Percentiles rank a stretch among this genome's conserved stretches.
Conservation (phyloP, 2,113 vertebrate species). For the Turdus rufiventris region DNA sequence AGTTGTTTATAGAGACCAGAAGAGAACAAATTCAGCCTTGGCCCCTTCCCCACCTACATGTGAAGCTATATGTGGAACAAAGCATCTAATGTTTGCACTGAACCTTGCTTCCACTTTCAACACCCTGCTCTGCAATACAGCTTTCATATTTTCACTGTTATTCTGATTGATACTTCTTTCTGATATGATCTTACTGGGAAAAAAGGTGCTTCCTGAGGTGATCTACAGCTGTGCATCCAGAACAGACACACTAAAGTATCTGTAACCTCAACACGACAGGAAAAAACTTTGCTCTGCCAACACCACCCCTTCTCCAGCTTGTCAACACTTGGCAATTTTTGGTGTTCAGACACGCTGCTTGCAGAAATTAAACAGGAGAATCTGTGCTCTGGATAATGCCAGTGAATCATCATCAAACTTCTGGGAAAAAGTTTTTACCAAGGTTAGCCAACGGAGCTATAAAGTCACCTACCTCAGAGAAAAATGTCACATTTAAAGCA, state of each 20-base stretch:
- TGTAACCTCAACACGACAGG: background rate
- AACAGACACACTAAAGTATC: background rate
- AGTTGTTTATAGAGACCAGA: background rate
- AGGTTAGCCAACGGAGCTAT: background rate
- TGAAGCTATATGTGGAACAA: background rate
- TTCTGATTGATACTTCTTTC: background rate
- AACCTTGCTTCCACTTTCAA: background rate
- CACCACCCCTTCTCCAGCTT: background rate
- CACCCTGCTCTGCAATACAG: fast-evolving
- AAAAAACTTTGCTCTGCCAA: background rate
- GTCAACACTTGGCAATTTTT: background rate
- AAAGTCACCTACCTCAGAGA: background rate
- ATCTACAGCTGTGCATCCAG: background rate
- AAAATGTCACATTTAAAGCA: background rate
- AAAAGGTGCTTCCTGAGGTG: background rate
- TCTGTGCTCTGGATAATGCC: background rate
- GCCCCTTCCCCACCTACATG: background rate
- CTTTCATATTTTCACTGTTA: background rate
- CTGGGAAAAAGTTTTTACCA: background rate
- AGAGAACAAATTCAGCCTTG: background rate
- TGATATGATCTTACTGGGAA: background rate
- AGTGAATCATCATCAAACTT: background rate
- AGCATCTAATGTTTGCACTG: background rate
- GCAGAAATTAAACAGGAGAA: background rate
- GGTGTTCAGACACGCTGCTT: background rate